A percentile compares a stretch with the other conserved stretches of the same genome.
phyloP scores from a whole-genome alignment of 2,797 vertebrate genomes.

The Characodon lateralis region DNA sequence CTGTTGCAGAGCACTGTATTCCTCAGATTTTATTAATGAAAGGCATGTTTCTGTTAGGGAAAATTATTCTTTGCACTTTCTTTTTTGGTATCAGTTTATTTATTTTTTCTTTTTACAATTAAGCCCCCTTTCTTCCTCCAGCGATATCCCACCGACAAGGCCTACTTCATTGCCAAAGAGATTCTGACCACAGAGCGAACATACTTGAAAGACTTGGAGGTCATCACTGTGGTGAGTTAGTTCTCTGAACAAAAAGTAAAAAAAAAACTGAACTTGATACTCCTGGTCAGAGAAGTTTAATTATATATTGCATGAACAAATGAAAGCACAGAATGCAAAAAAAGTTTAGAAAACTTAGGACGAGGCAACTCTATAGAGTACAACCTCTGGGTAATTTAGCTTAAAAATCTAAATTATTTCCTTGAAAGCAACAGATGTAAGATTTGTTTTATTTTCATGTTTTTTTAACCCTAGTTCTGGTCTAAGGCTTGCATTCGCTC shows the following conservation, averaged over 20 bases:
- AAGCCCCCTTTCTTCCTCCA: constrained; percentile 59
- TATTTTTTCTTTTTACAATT: constrained; percentile 4
- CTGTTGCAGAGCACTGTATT: background rate
- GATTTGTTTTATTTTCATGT: too few species aligned
- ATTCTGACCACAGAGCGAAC: constrained; percentile 97
- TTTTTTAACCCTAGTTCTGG: too few species aligned
- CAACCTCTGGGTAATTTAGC: background rate
- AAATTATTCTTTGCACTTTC: background rate
- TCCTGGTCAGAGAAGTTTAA: too few species aligned
- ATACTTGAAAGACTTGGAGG: constrained; percentile 95
- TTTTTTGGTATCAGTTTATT: background rate
- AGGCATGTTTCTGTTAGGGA: background rate
- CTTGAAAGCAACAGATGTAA: too few species aligned
- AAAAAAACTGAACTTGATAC: background rate
- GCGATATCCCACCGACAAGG: constrained; percentile 87
- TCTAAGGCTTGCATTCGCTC: background rate
- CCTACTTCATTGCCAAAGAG: constrained; percentile 97
- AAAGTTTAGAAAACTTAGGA: background rate
- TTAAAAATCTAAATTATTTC: too few species aligned
- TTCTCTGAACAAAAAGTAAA: background rate
- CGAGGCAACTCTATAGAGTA: background rate
- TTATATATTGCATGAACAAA: too few species aligned
- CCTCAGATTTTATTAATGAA: background rate
- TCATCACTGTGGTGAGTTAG: constrained; percentile 93
- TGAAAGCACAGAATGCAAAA: background rate